Evolutionary conservation across 2,113 vertebrate species (phyloP), one percentile per base, ranked within the genome.

Genomic region (Eonycteris spelaea): DNA sequence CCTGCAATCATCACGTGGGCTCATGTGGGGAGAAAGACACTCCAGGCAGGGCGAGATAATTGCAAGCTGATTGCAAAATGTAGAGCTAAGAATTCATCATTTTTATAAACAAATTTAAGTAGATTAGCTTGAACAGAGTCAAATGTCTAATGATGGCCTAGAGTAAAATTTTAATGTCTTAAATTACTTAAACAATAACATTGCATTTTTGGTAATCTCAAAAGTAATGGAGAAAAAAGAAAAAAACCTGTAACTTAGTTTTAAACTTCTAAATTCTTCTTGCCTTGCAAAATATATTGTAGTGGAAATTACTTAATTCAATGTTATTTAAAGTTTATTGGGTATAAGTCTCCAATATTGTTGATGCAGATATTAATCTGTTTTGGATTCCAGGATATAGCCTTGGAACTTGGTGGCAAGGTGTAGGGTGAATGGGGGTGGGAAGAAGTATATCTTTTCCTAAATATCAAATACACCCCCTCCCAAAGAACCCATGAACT

Each of bases 121-220:
- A 40, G 48, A 51, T 51, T 51, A 51, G 51, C 51, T 51, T 51
- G 15, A 51, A 67, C 28, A 75, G 1, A 63, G 61, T 88, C 83
- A 96, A 84, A 85, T 68, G 38, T 86, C 57, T 82, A 91, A 86
- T 91, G 63, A 91, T 28, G 67, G 33, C 82, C 65, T 84, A 65
- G 15, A 82, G 86, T 57, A 59, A 96, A 91, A 51, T 57, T 94
- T 68, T 88, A 91, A 83, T 91, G 89, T 89, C 79, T 91, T 80
- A 51, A 95, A 91, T 63, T 48, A 87, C 61, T 91, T 93, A 35
- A 70, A 63, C 5, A 71, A 89, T 63, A n/a, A 26, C 22, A 43
- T 82, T 94, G 14, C 43, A 77, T 35, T 71, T 89, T 88, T 67
- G 67, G 67, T 59, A 33, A 86, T 77, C 30, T 75, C 70, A 82